Conservation (phyloP, 2,797 vertebrate genomes). For the Prunella strophiata region DNA sequence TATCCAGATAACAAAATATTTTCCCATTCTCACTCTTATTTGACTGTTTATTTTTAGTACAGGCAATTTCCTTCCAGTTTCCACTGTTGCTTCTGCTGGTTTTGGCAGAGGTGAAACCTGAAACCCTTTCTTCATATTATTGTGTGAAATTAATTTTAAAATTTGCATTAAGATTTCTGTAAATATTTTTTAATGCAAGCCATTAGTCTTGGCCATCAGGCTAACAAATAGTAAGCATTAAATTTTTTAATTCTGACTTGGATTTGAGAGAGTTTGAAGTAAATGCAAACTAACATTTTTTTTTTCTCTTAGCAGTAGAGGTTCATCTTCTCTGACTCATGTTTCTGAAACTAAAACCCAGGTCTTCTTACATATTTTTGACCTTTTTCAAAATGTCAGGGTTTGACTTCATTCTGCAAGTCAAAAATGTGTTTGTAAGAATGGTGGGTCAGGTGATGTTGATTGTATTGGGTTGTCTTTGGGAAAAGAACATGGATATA, state of each 20-base stretch:
- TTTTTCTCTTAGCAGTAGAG: background rate
- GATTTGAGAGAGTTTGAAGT: background rate
- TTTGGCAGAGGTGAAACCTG: background rate
- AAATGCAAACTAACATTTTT: background rate
- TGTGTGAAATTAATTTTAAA: background rate
- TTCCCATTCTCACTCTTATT: background rate
- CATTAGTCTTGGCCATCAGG: background rate
- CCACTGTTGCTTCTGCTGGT: background rate
- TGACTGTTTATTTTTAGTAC: background rate
- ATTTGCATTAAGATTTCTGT: background rate
- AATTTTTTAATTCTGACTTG: background rate
- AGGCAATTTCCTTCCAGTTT: background rate
- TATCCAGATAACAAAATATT: background rate
- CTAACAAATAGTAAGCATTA: background rate
- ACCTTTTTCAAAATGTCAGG: background rate
- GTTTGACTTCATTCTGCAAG: background rate
- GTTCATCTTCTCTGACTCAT: background rate
- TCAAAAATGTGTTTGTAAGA: background rate
- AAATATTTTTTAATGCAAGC: background rate
- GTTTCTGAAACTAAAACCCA: background rate
- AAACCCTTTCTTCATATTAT: background rate
- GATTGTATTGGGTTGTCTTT: background rate
- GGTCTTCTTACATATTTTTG: background rate
- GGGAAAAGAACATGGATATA: background rate
- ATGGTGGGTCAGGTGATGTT: background rate